Conservation (phyloP, 2,113 vertebrate genomes). For the Callionymus lyra region DNA sequence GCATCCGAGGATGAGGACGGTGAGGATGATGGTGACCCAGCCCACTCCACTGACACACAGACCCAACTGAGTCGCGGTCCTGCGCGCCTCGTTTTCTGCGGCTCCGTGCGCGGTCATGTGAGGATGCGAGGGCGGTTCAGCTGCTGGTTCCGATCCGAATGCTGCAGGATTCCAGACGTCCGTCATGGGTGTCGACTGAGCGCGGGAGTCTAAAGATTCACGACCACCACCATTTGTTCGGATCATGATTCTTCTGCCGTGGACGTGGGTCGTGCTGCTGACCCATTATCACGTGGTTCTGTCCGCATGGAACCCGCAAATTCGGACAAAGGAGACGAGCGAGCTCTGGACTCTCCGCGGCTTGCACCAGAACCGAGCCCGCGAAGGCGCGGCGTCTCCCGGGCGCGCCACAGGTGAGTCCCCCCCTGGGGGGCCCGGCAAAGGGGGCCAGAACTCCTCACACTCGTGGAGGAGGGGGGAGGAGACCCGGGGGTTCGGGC, state of each 20-base stretch:
- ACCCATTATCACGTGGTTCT: slow-evolving; percentile 39
- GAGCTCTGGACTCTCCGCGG: slow-evolving; percentile 20
- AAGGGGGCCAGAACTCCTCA: slow-evolving; percentile 38
- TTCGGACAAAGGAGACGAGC: slow-evolving; percentile 34
- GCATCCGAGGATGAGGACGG: slow-evolving; percentile 21
- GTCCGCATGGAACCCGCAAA: slow-evolving; percentile 24
- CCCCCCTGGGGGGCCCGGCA: slow-evolving; percentile 15
- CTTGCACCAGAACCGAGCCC: slow-evolving; percentile 31
- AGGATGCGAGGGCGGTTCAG: not conserved
- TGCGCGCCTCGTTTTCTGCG: slow-evolving; percentile 20
- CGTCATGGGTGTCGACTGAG: slow-evolving; percentile 54
- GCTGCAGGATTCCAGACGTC: not conserved
- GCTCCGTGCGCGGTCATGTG: not conserved
- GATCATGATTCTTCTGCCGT: slow-evolving; percentile 58
- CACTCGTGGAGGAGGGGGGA: slow-evolving; percentile 30
- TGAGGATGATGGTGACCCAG: slow-evolving; percentile 7
- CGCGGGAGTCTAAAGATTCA: slow-evolving; percentile 24
- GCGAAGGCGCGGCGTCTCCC: slow-evolving; percentile 28
- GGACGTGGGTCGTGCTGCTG: slow-evolving; percentile 47
- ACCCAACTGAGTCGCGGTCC: slow-evolving; percentile 4
- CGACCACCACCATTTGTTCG: slow-evolving; percentile 21
- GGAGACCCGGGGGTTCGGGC: slow-evolving; percentile 30
- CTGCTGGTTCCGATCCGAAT: not conserved
- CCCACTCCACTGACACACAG: not conserved
- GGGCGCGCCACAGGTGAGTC: slow-evolving; percentile 62